phyloP scores from a whole-genome alignment of 1,140 invertebrate genomes.

The Melipona quadrifasciata region DNA sequence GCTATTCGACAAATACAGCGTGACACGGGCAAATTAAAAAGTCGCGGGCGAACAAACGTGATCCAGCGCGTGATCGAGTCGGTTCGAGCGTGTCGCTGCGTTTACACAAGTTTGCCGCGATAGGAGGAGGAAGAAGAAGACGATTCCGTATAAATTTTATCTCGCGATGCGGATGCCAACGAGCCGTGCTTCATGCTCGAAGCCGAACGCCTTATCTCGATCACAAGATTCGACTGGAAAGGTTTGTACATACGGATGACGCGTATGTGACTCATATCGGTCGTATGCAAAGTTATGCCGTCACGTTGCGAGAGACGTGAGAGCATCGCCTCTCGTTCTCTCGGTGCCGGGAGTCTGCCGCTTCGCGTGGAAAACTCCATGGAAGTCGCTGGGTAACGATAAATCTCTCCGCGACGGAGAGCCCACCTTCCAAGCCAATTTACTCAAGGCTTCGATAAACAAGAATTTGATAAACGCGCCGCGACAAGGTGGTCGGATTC shows the following conservation, averaged over 20 bases:
- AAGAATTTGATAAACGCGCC: conserved; percentile 58
- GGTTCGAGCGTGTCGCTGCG: neutral
- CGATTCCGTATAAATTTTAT: conserved; percentile 66
- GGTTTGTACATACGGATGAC: conserved; percentile 67
- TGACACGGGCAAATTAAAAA: conserved; percentile 7
- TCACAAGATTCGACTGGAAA: conserved; percentile 63
- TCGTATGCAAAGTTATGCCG: conserved; percentile 64
- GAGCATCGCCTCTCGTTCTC: conserved; percentile 53
- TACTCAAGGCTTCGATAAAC: conserved; percentile 54
- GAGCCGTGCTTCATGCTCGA: conserved; percentile 50
- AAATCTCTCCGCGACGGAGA: conserved; percentile 52
- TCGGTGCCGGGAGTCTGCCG: conserved; percentile 36
- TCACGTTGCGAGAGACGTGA: conserved; percentile 53
- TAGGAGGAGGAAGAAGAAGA: conserved; percentile 32
- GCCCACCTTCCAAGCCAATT: conserved; percentile 54
- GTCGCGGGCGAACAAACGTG: conserved; percentile 4
- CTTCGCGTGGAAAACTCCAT: conserved; percentile 47
- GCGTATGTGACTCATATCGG: conserved; percentile 61
- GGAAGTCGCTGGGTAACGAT: conserved; percentile 59
- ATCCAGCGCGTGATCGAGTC: neutral
- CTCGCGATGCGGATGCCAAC: conserved; percentile 60
- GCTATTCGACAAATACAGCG: neutral
- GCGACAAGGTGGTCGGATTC: conserved; percentile 15
- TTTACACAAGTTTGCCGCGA: conserved; percentile 15
- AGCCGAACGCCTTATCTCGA: conserved; percentile 62